Percentiles rank a stretch among this genome's conserved stretches.
phyloP scores from a whole-genome alignment of 2,888 invertebrate genomes.

The Netelia melanura region DNA sequence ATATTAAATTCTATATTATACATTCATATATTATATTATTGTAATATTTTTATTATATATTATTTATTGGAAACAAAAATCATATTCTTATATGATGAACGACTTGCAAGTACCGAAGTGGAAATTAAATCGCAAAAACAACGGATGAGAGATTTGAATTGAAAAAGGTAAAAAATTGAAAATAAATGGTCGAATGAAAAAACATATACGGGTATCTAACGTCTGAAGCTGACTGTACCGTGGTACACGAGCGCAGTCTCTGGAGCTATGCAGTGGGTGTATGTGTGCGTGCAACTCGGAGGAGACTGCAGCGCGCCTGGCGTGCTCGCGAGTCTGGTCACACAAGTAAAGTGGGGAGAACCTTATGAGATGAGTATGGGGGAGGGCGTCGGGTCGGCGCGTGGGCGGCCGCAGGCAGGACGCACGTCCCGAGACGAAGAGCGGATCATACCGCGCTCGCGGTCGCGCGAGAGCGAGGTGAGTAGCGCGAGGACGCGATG shows the following conservation, averaged over 20 bases:
- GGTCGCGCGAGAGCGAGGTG: slow-evolving; percentile 64
- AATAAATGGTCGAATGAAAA: not conserved
- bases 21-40: no score
- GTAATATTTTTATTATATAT: no score
- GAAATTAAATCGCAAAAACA: not conserved
- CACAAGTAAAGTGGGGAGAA: slow-evolving; percentile 75
- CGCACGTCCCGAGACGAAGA: slow-evolving; percentile 81
- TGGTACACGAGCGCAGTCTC: slow-evolving; percentile 13
- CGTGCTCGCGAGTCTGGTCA: slow-evolving; percentile 69
- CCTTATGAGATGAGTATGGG: slow-evolving; percentile 77
- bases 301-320: slow-evolving; percentile 27
- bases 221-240: slow-evolving; percentile 52
- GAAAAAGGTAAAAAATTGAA: not conserved
- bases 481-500: slow-evolving; percentile 52
- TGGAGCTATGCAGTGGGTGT: not conserved
- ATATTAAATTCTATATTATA: no score
- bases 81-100: no score
- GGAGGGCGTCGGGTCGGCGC: slow-evolving; percentile 83
- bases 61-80: no score
- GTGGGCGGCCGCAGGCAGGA: slow-evolving; percentile 85
- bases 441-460: slow-evolving; percentile 68
- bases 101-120: no score
- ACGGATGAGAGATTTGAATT: not conserved
- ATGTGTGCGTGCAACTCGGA: slow-evolving; percentile 5
- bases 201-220: not conserved